phyloP scores from a whole-genome alignment of 1,140 invertebrate genomes.

The Rhyacophila brunnea region DNA sequence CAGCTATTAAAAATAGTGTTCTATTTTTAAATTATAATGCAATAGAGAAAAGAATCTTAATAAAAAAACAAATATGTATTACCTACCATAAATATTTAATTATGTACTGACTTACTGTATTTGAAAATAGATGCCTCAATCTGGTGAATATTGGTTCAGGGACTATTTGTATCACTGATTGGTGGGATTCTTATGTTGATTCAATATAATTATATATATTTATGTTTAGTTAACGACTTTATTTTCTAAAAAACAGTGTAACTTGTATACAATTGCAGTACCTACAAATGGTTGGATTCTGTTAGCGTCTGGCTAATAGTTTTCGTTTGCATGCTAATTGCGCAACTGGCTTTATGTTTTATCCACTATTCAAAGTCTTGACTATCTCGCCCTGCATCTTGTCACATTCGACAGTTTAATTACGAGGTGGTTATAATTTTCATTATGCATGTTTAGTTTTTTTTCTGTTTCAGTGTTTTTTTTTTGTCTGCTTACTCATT shows the following conservation, averaged over 20 bases:
- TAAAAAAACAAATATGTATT: too few species aligned
- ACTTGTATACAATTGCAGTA: constrained; percentile 13
- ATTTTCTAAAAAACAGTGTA: not conserved
- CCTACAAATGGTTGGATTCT: constrained; percentile 23
- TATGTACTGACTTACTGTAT: too few species aligned
- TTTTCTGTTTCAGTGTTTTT: not conserved
- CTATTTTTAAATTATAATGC: too few species aligned
- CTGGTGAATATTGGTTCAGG: too few species aligned
- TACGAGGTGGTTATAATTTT: constrained; percentile 31
- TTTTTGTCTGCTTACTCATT: not conserved
- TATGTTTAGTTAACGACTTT: too few species aligned
- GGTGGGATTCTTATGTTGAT: not conserved
- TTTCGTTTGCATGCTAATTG: constrained; percentile 31
- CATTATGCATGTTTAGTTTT: constrained; percentile 12
- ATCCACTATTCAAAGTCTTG: constrained; percentile 23
- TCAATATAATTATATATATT: not conserved
- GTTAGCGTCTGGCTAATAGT: constrained; percentile 30
- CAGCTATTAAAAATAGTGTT: too few species aligned
- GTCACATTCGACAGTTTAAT: constrained; percentile 12
- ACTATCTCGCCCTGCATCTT: constrained; percentile 8
- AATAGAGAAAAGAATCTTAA: too few species aligned
- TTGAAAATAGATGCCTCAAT: too few species aligned
- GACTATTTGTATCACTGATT: too few species aligned
- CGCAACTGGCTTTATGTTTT: constrained; percentile 30
- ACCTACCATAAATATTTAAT: too few species aligned